A percentile compares a stretch with the other conserved stretches of the same genome.
Evolutionary conservation across 2,797 vertebrate genomes (phyloP).

Genomic region (Poecilia gillii): DNA sequence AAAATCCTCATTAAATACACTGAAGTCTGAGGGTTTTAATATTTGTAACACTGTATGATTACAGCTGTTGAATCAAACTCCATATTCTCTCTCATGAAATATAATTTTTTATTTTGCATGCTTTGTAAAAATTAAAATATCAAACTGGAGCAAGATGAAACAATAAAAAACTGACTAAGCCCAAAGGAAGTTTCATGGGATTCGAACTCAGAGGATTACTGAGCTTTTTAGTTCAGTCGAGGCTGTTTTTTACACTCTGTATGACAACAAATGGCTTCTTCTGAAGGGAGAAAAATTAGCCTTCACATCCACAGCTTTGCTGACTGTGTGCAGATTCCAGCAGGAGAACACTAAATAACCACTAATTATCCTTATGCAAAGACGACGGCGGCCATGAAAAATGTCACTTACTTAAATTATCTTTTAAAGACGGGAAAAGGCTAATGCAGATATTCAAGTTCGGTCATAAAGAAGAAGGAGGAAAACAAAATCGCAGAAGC

Average conservation of each 20-base stretch:
- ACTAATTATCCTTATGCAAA: constrained; percentile 45
- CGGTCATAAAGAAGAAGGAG: constrained; percentile 7
- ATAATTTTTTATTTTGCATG: constrained; percentile 1
- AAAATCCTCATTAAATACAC: neutral
- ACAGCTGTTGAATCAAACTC: neutral
- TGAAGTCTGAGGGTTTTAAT: neutral
- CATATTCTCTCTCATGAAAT: neutral
- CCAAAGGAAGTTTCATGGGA: constrained; percentile 22
- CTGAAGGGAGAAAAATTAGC: constrained; percentile 33
- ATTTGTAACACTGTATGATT: neutral
- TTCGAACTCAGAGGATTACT: constrained; percentile 11
- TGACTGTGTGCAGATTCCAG: constrained; percentile 12
- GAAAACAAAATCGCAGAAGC: constrained; percentile 23
- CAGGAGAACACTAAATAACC: constrained; percentile 23
- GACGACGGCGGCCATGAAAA: constrained; percentile 17
- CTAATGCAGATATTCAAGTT: constrained; percentile 1
- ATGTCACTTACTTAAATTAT: constrained; percentile 11
- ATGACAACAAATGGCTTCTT: constrained; percentile 30
- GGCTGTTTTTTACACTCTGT: constrained; percentile 17
- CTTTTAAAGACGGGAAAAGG: neutral
- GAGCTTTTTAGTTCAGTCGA: constrained; percentile 5
- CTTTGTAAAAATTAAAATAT: constrained; percentile 22
- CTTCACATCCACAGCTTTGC: constrained; percentile 15
- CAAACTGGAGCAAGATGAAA: constrained; percentile 13
- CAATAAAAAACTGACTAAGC: constrained; percentile 8